These are phyloP conservation scores for Lagopus leucura DNA, from an alignment of 2,113 vertebrate genomes.

Conservation along the genomic window DNA sequence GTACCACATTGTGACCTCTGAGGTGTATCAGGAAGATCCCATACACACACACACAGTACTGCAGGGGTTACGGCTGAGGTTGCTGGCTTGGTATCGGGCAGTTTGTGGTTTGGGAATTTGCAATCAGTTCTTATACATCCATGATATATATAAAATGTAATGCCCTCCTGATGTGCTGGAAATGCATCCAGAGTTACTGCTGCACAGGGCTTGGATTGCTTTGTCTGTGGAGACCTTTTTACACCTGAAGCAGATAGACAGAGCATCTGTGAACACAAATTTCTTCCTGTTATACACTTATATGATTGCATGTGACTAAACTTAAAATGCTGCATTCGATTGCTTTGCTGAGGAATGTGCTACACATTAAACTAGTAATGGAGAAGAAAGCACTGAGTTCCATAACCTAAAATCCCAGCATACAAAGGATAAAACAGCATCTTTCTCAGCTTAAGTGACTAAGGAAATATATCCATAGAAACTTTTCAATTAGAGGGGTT, in stretches of 20 bases:
- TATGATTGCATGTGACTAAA: neutral
- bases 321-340: neutral
- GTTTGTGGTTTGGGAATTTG: constrained; percentile 42
- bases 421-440: neutral
- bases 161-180: neutral
- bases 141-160: constrained; percentile 34
- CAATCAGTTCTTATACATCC: constrained; percentile 50
- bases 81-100: constrained; percentile 41
- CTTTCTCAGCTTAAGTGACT: neutral
- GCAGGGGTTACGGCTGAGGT: neutral
- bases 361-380: neutral
- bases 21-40: neutral
- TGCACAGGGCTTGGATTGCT: neutral
- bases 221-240: neutral
- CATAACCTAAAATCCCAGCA: neutral
- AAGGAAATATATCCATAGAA: neutral
- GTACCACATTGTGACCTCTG: neutral
- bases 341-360: neutral
- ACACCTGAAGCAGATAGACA: neutral
- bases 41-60: neutral
- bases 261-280: neutral
- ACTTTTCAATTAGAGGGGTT: no score
- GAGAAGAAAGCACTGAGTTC: neutral
- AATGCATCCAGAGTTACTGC: constrained; percentile 28
- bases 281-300: neutral